Percentiles rank a stretch among this genome's conserved stretches.
phyloP scores from a whole-genome alignment of 1,140 invertebrate species.

The Solenopsis invicta region DNA sequence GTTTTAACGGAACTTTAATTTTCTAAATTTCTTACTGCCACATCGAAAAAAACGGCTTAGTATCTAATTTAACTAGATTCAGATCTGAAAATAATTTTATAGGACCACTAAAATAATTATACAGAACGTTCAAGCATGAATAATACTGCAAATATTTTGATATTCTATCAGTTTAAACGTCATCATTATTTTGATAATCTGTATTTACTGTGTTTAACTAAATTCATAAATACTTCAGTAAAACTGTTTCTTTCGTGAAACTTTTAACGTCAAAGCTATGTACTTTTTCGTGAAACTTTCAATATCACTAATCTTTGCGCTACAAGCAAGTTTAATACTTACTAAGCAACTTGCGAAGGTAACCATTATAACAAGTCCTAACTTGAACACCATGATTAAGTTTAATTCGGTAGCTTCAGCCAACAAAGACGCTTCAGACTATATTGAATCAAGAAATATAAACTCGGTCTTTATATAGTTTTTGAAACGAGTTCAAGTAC shows the following conservation, averaged over 20 bases:
- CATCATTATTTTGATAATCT: too few relatives aligned
- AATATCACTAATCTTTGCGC: neutral
- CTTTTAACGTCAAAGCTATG: neutral
- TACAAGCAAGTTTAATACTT: constrained; percentile 8
- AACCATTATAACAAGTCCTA: neutral
- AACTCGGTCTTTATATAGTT: constrained; percentile 31
- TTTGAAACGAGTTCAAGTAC: constrained; percentile 16
- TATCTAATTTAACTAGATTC: too few relatives aligned
- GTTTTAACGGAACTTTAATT: constrained; percentile 20
- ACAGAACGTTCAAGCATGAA: too few relatives aligned
- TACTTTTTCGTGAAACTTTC: neutral
- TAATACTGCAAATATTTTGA: too few relatives aligned
- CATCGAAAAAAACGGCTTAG: too few relatives aligned
- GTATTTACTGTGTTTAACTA: too few relatives aligned
- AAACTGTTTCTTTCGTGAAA: too few relatives aligned
- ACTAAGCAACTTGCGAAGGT: constrained; percentile 21
- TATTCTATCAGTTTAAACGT: too few relatives aligned
- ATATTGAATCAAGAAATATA: constrained; percentile 18
- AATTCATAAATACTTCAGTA: too few relatives aligned
- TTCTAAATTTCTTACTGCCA: neutral
- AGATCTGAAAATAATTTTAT: too few relatives aligned
- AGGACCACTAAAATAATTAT: too few relatives aligned
- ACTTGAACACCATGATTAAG: constrained; percentile 18
- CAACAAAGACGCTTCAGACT: neutral
- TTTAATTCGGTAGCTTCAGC: neutral